Evolutionary conservation across 2,888 invertebrate genomes (phyloP), one percentile per base, ranked within the genome.

Genomic region (Phanerotoma sp.): DNA sequence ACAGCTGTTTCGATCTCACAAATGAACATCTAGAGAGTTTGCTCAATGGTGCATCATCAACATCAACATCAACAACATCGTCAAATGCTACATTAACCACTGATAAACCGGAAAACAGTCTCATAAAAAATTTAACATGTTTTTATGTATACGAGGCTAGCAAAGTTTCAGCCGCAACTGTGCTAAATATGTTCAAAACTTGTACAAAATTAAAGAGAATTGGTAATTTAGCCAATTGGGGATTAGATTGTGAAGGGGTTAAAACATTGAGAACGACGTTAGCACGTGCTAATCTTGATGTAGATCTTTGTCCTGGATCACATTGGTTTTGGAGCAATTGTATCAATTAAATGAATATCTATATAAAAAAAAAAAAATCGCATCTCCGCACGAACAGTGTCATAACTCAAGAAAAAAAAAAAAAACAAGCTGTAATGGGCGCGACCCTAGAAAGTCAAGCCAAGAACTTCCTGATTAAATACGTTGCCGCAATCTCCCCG

Each of bases 181-280:
- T 78, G 15, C 60, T 74, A 5, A 67, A 68, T 22, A 67, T 78
- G 61, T 65, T 78, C 30, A 69, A 73, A 48, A 66, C 63, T 38
- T 78, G 77, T 56, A 67, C 67, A 37, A 70, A 69, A 56, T 63
- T 79, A 9, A 63, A 68, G 38, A 68, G 65, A 50, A 73, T 78
- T 15, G 79, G 79, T 0, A 78, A 79, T 53, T 62, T 79, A n/a
- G 70, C 69, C 5, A 79, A 78, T 55, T 79, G 78, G 78, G 74
- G 72, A 7, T 63, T 77, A 11, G 72, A 75, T 28, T 72, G 72
- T 56, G 76, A 77, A 15, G 74, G 75, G 18, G 69, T 77, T 2
- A 62, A 65, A 47, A 70, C 67, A 25, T 58, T 79, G 10, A 65
- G 70, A 51, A 66, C 65, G 25, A 73, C 73, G 5, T 57, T 77